Conservation (phyloP, 2,113 vertebrate genomes). For the Channa maculata region DNA sequence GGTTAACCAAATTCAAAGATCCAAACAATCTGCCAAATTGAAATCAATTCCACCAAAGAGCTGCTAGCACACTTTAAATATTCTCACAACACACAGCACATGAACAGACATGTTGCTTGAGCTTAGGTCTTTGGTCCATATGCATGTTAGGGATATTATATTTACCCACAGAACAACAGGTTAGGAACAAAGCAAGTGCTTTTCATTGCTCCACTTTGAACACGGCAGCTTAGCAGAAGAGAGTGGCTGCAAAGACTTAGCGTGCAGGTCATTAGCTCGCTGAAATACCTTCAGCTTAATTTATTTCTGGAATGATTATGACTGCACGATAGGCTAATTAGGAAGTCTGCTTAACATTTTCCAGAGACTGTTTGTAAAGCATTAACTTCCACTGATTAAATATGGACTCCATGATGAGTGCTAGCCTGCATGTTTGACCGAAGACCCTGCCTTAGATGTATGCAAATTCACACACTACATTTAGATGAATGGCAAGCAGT, state of each 20-base stretch:
- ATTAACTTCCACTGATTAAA: slow-evolving; percentile 83
- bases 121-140: slow-evolving; percentile 18
- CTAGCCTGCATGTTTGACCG: slow-evolving; percentile 56
- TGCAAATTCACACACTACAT: slow-evolving; percentile 51
- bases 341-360: slow-evolving; percentile 82
- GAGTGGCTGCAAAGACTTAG: slow-evolving; percentile 27
- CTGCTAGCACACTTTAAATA: not conserved
- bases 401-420: slow-evolving; percentile 68
- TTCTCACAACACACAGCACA: not conserved
- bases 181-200: slow-evolving; percentile 53
- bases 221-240: slow-evolving; percentile 37
- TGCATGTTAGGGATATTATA: slow-evolving; percentile 40
- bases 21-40: not conserved
- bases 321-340: slow-evolving; percentile 85
- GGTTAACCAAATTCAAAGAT: not conserved
- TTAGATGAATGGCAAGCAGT: slow-evolving; percentile 15
- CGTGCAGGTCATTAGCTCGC: slow-evolving; percentile 74
- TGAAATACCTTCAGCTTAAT: slow-evolving; percentile 81
- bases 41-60: not conserved
- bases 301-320: slow-evolving; percentile 84
- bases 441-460: slow-evolving; percentile 29
- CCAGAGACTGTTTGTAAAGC: slow-evolving; percentile 83
- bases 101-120: not conserved
- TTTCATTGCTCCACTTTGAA: slow-evolving; percentile 57
- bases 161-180: slow-evolving; percentile 61